phyloP scores from a whole-genome alignment of 2,797 vertebrate genomes.

The Perodicticus potto region DNA sequence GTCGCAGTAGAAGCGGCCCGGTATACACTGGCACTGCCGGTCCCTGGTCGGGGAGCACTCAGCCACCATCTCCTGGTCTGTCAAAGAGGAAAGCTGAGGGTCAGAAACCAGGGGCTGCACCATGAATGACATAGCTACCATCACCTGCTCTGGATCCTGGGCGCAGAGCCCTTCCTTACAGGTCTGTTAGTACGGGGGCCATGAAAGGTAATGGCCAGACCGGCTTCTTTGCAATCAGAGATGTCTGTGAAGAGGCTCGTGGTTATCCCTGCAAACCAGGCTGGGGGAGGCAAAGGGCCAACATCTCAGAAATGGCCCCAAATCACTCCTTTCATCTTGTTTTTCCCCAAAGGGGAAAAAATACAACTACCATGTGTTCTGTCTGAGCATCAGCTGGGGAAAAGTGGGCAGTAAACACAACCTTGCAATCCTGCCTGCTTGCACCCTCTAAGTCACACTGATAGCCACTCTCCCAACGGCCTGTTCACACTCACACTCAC shows the following conservation, averaged over 20 bases:
- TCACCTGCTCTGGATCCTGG: not conserved
- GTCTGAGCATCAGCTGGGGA: rapidly evolving
- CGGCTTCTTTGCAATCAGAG: rapidly evolving
- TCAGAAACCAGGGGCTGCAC: not conserved
- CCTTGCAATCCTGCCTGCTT: not conserved
- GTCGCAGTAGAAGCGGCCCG: slow-evolving; percentile 51
- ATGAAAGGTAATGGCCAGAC: not conserved
- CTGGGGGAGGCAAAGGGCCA: too few species aligned
- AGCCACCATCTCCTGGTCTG: slow-evolving; percentile 66
- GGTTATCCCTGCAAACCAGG: not conserved
- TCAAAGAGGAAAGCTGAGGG: rapidly evolving
- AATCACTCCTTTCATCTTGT: rapidly evolving
- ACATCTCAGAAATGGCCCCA: not conserved
- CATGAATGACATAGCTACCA: rapidly evolving
- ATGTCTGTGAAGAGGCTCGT: not conserved
- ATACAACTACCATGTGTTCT: rapidly evolving
- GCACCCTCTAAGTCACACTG: not conserved
- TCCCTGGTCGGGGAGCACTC: slow-evolving; percentile 63
- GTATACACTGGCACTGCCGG: slow-evolving; percentile 80
- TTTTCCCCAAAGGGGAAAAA: not conserved
- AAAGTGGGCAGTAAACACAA: not conserved
- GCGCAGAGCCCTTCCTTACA: rapidly evolving
- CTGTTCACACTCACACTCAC: not conserved
- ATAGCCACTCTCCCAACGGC: not conserved
- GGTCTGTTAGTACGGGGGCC: not conserved